These are phyloP conservation scores for Champsocephalus gunnari DNA, from an alignment of 2,797 vertebrate genomes.

Conservation along the genomic window DNA sequence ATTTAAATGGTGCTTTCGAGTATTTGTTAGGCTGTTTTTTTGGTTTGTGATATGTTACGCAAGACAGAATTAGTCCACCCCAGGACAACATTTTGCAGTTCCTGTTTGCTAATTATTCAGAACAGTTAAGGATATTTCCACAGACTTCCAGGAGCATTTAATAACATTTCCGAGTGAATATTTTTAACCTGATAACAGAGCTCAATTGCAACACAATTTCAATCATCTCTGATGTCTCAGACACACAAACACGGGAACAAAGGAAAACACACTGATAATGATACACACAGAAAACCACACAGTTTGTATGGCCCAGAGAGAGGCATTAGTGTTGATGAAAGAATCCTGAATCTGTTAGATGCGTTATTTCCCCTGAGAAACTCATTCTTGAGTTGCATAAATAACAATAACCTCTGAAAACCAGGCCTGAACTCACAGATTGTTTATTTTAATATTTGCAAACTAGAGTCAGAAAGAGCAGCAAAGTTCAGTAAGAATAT, in stretches of 20 bases:
- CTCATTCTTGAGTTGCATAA: slow-evolving; percentile 31
- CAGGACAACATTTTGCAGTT: slow-evolving; percentile 28
- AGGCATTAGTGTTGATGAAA: slow-evolving; percentile 65
- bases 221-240: background rate
- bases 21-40: background rate
- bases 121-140: slow-evolving; percentile 26
- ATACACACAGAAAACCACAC: background rate
- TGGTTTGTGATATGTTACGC: slow-evolving; percentile 12
- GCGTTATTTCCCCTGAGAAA: slow-evolving; percentile 74
- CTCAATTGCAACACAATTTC: background rate
- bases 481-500: slow-evolving; percentile 37
- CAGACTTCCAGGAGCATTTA: slow-evolving; percentile 16
- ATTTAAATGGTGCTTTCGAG: no score
- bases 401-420: slow-evolving; percentile 24
- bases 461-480: slow-evolving; percentile 2
- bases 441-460: background rate
- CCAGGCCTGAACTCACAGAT: slow-evolving; percentile 8
- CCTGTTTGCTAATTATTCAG: slow-evolving; percentile 12
- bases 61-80: slow-evolving; percentile 24
- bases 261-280: background rate
- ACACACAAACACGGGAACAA: background rate
- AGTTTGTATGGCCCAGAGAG: slow-evolving; percentile 57
- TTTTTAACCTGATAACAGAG: slow-evolving; percentile 19
- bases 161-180: slow-evolving; percentile 24
- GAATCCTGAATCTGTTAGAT: slow-evolving; percentile 32